Percentiles rank a stretch among this genome's conserved stretches.
These are phyloP conservation scores for Bovichtus diacanthus DNA, from an alignment of 2,797 vertebrate species.

Conservation along the genomic window DNA sequence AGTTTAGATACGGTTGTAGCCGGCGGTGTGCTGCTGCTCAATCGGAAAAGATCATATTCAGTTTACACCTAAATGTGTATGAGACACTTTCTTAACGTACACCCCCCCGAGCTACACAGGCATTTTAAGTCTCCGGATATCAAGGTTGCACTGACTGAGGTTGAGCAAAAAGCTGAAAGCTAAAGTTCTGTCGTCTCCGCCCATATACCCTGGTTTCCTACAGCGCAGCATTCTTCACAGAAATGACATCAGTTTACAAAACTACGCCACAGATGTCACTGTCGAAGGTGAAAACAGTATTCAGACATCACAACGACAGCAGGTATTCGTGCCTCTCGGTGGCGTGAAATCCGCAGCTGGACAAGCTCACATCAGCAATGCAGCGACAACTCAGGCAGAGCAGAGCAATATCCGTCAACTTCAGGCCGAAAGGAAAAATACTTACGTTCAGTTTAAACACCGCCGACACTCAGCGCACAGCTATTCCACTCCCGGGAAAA, in stretches of 20 bases:
- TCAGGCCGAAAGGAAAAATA: conserved; percentile 16
- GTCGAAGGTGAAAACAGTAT: neutral
- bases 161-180: neutral
- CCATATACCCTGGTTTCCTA: conserved; percentile 31
- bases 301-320: neutral
- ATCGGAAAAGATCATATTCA: neutral
- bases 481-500: neutral
- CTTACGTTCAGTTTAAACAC: conserved; percentile 48
- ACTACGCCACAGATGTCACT: neutral
- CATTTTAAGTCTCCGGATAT: neutral
- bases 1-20: neutral
- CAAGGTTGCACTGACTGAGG: too few species aligned
- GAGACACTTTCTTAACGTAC: neutral
- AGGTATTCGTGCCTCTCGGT: too few species aligned
- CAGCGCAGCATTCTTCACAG: neutral
- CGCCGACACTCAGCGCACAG: neutral
- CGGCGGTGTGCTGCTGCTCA: neutral
- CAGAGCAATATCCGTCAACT: neutral
- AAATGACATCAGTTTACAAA: neutral
- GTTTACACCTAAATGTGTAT: too few species aligned
- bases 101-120: too few species aligned
- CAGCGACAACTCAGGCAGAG: neutral
- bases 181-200: conserved; percentile 60
- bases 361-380: neutral
- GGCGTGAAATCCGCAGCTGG: conserved; percentile 10